Evolutionary conservation across 2,888 invertebrate species (phyloP).

Genomic region (Hypena proboscidalis): DNA sequence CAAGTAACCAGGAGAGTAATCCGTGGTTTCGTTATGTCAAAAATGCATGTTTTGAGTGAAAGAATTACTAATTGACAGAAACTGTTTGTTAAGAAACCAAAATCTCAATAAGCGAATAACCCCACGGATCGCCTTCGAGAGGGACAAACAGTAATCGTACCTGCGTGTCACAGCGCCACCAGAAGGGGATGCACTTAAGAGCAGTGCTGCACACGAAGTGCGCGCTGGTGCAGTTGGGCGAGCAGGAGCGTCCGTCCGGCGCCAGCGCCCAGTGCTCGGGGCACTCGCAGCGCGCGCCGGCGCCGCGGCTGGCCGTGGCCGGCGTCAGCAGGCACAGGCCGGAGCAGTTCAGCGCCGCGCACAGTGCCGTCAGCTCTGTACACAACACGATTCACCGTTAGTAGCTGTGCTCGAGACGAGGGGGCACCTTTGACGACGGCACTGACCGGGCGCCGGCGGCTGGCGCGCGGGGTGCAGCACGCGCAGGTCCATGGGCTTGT

Average conservation of each 20-base stretch:
- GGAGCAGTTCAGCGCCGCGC: slow-evolving; percentile 89
- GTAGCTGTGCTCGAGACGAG: background rate
- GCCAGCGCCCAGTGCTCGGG: slow-evolving; percentile 91
- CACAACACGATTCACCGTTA: background rate
- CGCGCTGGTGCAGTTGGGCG: slow-evolving; percentile 91
- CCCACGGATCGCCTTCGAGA: slow-evolving; percentile 30
- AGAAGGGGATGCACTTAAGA: slow-evolving; percentile 96
- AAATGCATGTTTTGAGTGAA: too few species aligned
- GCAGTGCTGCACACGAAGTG: slow-evolving; percentile 92
- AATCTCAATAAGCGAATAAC: too few species aligned
- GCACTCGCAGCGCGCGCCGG: slow-evolving; percentile 88
- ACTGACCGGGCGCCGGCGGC: slow-evolving; percentile 66
- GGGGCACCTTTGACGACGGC: background rate
- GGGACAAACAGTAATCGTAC: too few species aligned
- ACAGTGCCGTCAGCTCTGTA: slow-evolving; percentile 73
- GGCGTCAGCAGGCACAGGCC: slow-evolving; percentile 93
- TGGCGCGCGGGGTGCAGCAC: slow-evolving; percentile 93
- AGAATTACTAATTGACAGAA: too few species aligned
- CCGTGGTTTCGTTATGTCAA: too few species aligned
- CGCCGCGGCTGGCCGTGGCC: slow-evolving; percentile 51
- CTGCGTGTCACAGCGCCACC: slow-evolving; percentile 80
- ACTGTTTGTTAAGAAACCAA: too few species aligned
- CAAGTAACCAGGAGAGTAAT: too few species aligned
- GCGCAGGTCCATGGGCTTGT: slow-evolving; percentile 96
- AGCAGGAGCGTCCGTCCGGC: slow-evolving; percentile 87